Conservation (phyloP, 1,140 invertebrate species). For the Sinonovacula constricta region DNA sequence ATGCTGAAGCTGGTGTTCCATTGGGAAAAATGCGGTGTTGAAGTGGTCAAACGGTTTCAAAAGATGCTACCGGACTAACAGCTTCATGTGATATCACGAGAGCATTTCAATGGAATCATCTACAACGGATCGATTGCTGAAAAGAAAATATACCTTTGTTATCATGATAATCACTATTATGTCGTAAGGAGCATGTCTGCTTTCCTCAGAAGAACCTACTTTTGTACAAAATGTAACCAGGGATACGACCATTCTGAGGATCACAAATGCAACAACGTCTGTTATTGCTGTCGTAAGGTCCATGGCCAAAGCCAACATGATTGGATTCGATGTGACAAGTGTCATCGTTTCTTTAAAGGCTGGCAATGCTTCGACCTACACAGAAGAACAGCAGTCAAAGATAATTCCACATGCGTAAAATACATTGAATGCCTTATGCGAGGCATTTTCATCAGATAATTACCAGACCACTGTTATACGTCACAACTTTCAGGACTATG, state of each 20-base stretch:
- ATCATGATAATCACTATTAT: conserved; percentile 32
- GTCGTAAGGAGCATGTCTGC: conserved; percentile 22
- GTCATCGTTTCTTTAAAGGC: conserved; percentile 3
- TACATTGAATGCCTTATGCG: conserved; percentile 5
- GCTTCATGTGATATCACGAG: conserved; percentile 4
- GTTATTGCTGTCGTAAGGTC: conserved; percentile 17
- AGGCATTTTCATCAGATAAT: conserved; percentile 18
- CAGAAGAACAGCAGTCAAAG: background rate
- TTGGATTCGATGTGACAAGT: conserved; percentile 9
- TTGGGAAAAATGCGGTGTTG: conserved; percentile 10
- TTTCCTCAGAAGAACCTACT: conserved; percentile 18
- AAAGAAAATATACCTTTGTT: conserved; percentile 23
- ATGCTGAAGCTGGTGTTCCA: background rate
- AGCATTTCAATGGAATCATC: conserved; percentile 17
- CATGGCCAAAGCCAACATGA: background rate
- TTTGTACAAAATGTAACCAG: conserved; percentile 4
- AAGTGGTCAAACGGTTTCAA: conserved; percentile 8
- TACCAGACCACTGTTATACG: conserved; percentile 8
- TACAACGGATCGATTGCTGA: background rate
- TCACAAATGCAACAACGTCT: conserved; percentile 20
- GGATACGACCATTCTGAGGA: conserved; percentile 28
- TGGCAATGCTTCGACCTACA: conserved; percentile 1
- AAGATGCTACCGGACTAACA: conserved; percentile 5
- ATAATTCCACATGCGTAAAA: conserved; percentile 3
- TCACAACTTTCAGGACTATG: conserved; percentile 34